Evolutionary conservation across 2,113 vertebrate species (phyloP), one percentile per base, ranked within the genome.

Genomic region (Gadus macrocephalus): DNA sequence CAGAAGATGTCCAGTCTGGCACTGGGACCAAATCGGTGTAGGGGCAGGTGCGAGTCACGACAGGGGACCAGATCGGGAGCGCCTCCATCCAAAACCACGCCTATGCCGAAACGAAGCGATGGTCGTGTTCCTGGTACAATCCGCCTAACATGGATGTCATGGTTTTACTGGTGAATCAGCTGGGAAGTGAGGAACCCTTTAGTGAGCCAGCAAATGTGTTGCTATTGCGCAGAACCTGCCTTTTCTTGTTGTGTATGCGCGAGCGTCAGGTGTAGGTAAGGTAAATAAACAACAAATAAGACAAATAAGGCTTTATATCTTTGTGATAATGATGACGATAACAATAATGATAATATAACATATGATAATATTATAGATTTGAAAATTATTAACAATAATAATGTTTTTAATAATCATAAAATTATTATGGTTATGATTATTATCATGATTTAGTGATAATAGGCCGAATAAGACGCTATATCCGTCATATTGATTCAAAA

Each of bases 81-180:
- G 81, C 87, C 87, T 85, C 75, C 80, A 81, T 86, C 82, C 82
- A 85, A 83, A 85, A 87, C 87, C 88, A 90, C 88, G 84, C 87
- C 88, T 85, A 79, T 76, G 77, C 14, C 71, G 14, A 69, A 20
- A 49, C 15, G 25, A 22, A 15, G 14, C 31, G 31, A 35, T 19
- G 2, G 20, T 6, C 8, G 14, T 76, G 53, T 42, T 31, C 15
- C 19, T 15, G 59, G 31, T 81, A 70, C 73, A 71, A 71, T 75
- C 74, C 77, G 25, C 76, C 82, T 76, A 66, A 66, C 68, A 25
- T 27, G 11, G 42, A 56, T 73, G 59, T 75, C 72, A 69, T 62
- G 28, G 59, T 67, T 70, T 70, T 31, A 25, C 31, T 15, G 6
- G 72, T 81, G 72, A 82, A 88, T 88, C 84, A 81, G 81, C 83